A percentile compares a stretch with the other conserved stretches of the same genome.
These are phyloP conservation scores for Physocephala rufipes DNA, from an alignment of 2,888 invertebrate species.

Conservation along the genomic window DNA sequence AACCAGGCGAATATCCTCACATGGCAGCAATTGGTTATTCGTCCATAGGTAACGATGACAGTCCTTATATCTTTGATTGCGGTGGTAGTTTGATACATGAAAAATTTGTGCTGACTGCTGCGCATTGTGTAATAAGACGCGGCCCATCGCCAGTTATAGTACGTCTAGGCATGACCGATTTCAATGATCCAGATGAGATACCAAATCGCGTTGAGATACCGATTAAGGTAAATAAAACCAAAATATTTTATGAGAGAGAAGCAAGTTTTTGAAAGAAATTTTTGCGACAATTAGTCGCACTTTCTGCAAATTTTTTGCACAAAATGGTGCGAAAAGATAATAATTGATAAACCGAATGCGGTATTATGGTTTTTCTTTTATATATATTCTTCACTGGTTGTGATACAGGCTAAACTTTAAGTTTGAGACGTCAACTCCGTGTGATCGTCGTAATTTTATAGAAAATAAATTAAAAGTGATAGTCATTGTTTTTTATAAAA, in stretches of 20 bases:
- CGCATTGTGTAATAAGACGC: constrained; percentile 55
- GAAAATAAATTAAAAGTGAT: no score
- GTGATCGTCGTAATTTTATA: no score
- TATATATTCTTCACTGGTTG: no score
- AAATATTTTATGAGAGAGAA: no score
- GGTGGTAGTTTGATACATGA: constrained; percentile 58
- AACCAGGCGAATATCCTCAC: constrained; percentile 57
- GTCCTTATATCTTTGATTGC: constrained; percentile 48
- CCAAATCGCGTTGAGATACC: constrained; percentile 43
- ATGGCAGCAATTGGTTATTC: constrained; percentile 58
- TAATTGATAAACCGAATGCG: no score
- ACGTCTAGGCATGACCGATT: constrained; percentile 56
- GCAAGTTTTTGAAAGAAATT: no score
- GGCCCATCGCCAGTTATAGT: constrained; percentile 49
- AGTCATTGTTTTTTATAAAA: no score
- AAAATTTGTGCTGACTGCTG: constrained; percentile 58
- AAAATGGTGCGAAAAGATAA: no score
- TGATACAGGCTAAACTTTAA: no score
- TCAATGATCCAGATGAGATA: constrained; percentile 41
- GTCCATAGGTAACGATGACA: constrained; percentile 40
- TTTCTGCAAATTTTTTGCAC: neutral
- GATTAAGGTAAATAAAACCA: constrained; percentile 46
- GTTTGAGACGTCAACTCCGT: no score
- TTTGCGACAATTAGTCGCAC: no score
- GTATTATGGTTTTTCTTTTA: no score